Base-by-base conservation (phyloP, 2,113 vertebrate species). In the Paracanthobrama guichenoti region DNA sequence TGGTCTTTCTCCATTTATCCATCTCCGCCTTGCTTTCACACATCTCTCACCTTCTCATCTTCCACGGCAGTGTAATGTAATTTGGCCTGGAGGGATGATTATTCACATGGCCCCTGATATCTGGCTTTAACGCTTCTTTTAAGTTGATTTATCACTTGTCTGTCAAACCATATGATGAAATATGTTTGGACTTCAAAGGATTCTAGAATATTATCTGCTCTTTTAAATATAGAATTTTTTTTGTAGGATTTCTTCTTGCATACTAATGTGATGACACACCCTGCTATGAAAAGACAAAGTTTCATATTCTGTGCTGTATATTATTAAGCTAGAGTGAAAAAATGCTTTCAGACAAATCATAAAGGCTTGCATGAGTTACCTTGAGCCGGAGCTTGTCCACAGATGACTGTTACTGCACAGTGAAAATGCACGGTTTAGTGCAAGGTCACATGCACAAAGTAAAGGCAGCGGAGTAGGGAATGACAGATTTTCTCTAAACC, bases 401-500 rank as follows among this genome's bases (percentile, higher is more conserved):
- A 79, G 55, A 60, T 42, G 76, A 60, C 57, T 57, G 2, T 79
- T 18, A 50, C 44, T 50, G 60, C 78, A 46, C 60, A 67, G 78
- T 28, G 39, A 64, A 26, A 80, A 67, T 50, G 78, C 59, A 13
- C 24, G 62, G 81, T 53, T 83, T 62, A 82, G 67, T 42, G 31
- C 4, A 2, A 79, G 76, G 76, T 22, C 35, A 53, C 57, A 83
- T 42, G 13, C 62, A 80, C 44, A 71, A 18, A 81, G 20, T 39
- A 73, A 76, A 55, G 20, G 55, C 42, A 81, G 69, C 46, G 69
- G 48, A n/a, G 31, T 20, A 50, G 26, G 46, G 50, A 83, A 57
- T 60, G 60, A 77, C 55, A 74, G 86, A 84, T 82, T 82, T 87
- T 84, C 79, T 84, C 50, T 69, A 69, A 81, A n/a, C 46, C 67